A percentile compares a stretch with the other conserved stretches of the same genome.
Conservation (phyloP, 2,888 invertebrate species). For the Alentia gelatinosa region DNA sequence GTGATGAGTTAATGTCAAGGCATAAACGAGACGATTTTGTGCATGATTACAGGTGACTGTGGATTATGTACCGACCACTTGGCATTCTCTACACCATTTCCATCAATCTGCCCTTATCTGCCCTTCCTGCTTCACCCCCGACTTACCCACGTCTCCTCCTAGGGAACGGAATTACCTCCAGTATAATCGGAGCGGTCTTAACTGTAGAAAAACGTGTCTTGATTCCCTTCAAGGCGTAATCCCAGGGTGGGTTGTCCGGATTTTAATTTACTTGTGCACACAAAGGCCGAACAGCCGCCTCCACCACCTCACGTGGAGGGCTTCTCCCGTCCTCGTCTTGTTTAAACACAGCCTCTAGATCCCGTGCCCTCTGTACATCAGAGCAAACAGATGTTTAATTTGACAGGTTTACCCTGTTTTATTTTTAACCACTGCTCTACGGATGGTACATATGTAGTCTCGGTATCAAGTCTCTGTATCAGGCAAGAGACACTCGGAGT, state of each 20-base stretch:
- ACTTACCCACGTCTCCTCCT: too few species aligned
- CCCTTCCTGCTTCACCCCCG: too few species aligned
- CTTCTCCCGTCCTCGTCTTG: not conserved
- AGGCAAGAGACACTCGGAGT: too few species aligned
- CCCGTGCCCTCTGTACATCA: not conserved
- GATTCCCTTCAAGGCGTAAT: not conserved
- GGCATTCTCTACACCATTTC: too few species aligned
- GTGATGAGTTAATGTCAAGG: too few species aligned
- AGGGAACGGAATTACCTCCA: too few species aligned
- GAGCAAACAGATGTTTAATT: not conserved
- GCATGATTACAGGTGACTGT: too few species aligned
- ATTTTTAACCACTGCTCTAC: not conserved
- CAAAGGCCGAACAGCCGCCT: not conserved
- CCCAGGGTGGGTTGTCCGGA: not conserved
- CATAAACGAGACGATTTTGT: too few species aligned
- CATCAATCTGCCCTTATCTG: too few species aligned
- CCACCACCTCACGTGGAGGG: not conserved
- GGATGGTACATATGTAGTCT: too few species aligned
- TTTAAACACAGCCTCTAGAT: not conserved
- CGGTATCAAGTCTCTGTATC: not conserved
- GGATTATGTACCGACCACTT: too few species aligned
- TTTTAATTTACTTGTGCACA: slow-evolving; percentile 25
- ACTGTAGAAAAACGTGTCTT: not conserved
- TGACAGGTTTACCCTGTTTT: not conserved
- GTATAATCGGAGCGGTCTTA: too few species aligned